phyloP scores from a whole-genome alignment of 2,797 vertebrate species.

The Halcyon badia region DNA sequence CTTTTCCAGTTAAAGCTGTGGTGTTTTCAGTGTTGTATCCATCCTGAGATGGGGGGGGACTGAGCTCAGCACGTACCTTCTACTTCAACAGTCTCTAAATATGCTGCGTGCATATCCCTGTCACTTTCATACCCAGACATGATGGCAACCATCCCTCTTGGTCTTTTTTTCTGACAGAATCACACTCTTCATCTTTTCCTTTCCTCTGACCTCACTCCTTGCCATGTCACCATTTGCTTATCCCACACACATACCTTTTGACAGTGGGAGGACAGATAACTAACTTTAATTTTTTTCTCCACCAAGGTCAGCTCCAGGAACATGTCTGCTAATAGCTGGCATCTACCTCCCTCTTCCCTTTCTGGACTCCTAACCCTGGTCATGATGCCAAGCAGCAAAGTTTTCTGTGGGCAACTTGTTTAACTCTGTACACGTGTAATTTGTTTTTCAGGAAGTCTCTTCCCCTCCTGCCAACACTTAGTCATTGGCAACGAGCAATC shows the following conservation, averaged over 20 bases:
- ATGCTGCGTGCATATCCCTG: neutral
- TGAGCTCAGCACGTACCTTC: neutral
- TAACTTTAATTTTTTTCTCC: neutral
- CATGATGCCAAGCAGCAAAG: neutral
- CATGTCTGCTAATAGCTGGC: neutral
- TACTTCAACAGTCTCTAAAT: neutral
- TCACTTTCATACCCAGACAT: neutral
- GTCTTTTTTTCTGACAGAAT: neutral
- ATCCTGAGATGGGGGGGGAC: rapidly evolving
- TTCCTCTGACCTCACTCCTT: neutral
- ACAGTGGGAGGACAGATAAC: neutral
- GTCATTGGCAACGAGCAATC: conserved; percentile 18
- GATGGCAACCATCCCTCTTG: neutral
- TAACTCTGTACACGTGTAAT: neutral
- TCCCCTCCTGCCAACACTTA: conserved; percentile 31
- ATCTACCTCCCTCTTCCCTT: neutral
- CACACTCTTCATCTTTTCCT: neutral
- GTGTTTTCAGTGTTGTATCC: neutral
- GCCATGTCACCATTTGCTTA: neutral
- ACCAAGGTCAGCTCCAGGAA: neutral
- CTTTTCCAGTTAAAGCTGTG: neutral
- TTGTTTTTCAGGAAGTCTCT: conserved; percentile 36
- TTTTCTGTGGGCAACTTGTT: neutral
- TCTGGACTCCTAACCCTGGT: neutral
- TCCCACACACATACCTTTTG: neutral